A percentile compares a stretch with the other conserved stretches of the same genome.
phyloP scores from a whole-genome alignment of 2,888 invertebrate genomes.

The Ophioninae sp. region DNA sequence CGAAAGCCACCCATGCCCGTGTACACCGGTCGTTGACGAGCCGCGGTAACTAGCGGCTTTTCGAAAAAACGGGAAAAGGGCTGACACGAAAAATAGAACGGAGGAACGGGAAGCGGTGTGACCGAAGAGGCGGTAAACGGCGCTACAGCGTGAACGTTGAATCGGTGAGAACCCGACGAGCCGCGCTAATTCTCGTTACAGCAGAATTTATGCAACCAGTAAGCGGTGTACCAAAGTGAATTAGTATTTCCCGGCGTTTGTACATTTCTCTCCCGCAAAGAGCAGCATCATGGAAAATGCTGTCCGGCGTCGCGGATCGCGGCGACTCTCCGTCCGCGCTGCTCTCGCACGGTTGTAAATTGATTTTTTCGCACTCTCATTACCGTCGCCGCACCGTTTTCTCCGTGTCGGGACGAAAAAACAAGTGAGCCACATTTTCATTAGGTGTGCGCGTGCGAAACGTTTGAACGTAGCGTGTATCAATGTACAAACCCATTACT shows the following conservation, averaged over 20 bases:
- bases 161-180: conserved; percentile 37
- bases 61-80: conserved; percentile 4
- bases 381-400: conserved; percentile 9
- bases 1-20: neutral
- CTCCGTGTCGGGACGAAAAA: neutral
- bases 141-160: conserved; percentile 12
- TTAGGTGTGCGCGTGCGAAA: no score
- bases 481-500: no score
- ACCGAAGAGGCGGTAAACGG: conserved; percentile 27
- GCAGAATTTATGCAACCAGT: conserved; percentile 71
- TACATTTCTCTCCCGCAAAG: conserved; percentile 62
- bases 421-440: neutral
- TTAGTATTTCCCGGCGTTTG: conserved; percentile 69
- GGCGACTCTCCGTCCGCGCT: conserved; percentile 47
- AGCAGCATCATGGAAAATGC: conserved; percentile 52
- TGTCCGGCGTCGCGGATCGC: conserved; percentile 32
- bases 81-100: conserved; percentile 28
- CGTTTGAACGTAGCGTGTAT: no score
- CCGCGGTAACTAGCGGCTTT: conserved; percentile 22
- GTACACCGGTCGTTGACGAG: conserved; percentile 31
- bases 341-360: conserved; percentile 24
- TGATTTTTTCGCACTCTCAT: conserved; percentile 36
- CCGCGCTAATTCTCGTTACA: conserved; percentile 73
- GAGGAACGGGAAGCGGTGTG: neutral
- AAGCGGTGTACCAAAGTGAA: conserved; percentile 69